Percentiles rank a stretch among this genome's conserved stretches.
Conservation (phyloP, 2,888 invertebrate species). For the Aethes cnicana region DNA sequence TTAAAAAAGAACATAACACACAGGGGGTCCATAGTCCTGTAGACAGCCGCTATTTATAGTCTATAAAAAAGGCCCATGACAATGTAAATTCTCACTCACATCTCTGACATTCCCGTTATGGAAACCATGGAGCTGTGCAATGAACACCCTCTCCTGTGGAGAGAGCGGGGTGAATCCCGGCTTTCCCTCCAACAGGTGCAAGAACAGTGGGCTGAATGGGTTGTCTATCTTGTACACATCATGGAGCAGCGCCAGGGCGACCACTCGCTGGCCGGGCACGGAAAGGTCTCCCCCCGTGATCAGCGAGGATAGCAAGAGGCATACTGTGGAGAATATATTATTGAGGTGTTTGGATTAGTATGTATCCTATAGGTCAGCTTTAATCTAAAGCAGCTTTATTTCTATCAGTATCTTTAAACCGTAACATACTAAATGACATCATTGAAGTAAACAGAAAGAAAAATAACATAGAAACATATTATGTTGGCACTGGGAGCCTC, state of each 20-base stretch:
- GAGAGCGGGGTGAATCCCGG: conserved; percentile 62
- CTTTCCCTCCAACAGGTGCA: conserved; percentile 70
- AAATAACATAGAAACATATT: too few species aligned
- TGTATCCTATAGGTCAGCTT: too few species aligned
- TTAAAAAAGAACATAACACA: too few species aligned
- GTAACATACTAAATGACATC: too few species aligned
- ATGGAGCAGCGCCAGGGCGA: conserved; percentile 67
- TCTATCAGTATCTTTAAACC: too few species aligned
- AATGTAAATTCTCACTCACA: too few species aligned
- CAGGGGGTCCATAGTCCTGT: too few species aligned
- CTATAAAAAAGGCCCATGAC: too few species aligned
- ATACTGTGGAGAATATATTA: conserved; percentile 54
- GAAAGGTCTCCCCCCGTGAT: conserved; percentile 73
- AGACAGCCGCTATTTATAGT: too few species aligned
- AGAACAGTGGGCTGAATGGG: conserved; percentile 69
- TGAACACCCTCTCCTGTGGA: conserved; percentile 86
- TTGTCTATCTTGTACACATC: conserved; percentile 74
- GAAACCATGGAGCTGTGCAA: conserved; percentile 87
- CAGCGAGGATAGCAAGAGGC: conserved; percentile 69
- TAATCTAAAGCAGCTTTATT: too few species aligned
- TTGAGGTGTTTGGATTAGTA: too few species aligned
- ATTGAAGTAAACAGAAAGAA: neutral
- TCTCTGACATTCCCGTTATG: conserved; percentile 86
- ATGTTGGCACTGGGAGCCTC: too few species aligned
- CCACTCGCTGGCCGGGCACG: conserved; percentile 72